Evolutionary conservation across 2,797 vertebrate species (phyloP), one percentile per base, ranked within the genome.

Genomic region (Ctenosaura bakeri): DNA sequence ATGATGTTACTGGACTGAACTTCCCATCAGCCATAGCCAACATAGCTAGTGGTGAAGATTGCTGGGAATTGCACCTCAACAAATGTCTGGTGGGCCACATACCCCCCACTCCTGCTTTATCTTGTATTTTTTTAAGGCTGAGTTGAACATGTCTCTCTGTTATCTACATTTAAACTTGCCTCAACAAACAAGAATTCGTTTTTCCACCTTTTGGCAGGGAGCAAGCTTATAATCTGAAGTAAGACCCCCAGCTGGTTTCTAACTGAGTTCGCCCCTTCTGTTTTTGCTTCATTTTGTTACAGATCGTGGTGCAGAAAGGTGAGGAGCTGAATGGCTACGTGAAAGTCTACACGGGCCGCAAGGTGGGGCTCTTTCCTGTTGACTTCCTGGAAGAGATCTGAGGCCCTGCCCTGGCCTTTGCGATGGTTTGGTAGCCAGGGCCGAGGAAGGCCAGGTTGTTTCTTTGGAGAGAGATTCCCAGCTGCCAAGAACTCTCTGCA

Each of bases 291-390:
- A 42, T 66, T 88, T 42, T 69, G 6, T 50, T 54, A 54, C 94
- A 99, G 98, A 99, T 99, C 71, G 98, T 99, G 91, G 98, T 99
- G 92, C 98, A 99, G 97, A 99, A 99, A 94, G 98, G 98, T 0
- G 98, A 99, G 79, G 98, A 99, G 95, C 97, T 98, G 46, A 99
- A 99, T 0, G 98, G 98, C 64, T 99, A 98, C 88, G 97, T 99
- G 89, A 99, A 98, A 93, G 98, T 99, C 94, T 98, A 98, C 95
- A 99, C 98, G 0, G 98, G 98, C 85, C 97, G 98, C 76, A 99
- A 99, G 96, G 97, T 99, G 66, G 99, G 99, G 94, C 98, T 99
- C 95, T 99, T 99, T 88, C 98, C 98, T 0, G 93, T 97, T 18
- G 96, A 99, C 96, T 98, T 98, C 93, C 97, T 99, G 90, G 98